Conservation (phyloP, 2,797 vertebrate genomes). For the Argya squamiceps region DNA sequence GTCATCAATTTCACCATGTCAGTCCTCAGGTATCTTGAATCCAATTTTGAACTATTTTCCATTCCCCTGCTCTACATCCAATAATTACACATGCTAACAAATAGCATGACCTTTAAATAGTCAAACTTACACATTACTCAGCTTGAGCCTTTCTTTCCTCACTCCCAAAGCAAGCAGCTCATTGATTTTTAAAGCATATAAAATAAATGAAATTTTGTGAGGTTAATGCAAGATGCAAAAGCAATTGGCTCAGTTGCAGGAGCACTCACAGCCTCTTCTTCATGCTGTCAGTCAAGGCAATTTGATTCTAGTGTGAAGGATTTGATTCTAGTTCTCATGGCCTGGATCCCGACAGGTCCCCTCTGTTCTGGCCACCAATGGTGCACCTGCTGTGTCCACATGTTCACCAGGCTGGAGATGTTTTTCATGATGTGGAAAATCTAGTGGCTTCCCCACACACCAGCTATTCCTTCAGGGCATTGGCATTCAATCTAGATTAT, state of each 20-base stretch:
- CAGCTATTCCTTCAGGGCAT: background rate
- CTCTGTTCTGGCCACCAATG: background rate
- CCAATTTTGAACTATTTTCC: background rate
- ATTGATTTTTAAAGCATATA: background rate
- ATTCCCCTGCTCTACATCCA: background rate
- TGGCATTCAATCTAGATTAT: background rate
- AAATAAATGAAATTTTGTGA: background rate
- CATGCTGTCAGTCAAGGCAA: background rate
- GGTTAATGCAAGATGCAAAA: background rate
- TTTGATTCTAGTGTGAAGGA: background rate
- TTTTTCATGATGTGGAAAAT: background rate
- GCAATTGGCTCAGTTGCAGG: background rate
- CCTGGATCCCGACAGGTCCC: background rate
- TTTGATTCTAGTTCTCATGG: background rate
- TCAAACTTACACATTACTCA: background rate
- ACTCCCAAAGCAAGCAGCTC: background rate
- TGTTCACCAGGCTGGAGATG: background rate
- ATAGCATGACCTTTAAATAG: background rate
- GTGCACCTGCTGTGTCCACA: background rate
- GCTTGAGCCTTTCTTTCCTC: background rate
- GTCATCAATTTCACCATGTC: background rate
- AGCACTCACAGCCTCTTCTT: background rate
- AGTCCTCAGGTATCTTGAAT: background rate
- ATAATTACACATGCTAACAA: background rate
- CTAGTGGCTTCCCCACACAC: background rate